Conservation (phyloP, 2,113 vertebrate genomes). For the Cynoglossus semilaevis region DNA sequence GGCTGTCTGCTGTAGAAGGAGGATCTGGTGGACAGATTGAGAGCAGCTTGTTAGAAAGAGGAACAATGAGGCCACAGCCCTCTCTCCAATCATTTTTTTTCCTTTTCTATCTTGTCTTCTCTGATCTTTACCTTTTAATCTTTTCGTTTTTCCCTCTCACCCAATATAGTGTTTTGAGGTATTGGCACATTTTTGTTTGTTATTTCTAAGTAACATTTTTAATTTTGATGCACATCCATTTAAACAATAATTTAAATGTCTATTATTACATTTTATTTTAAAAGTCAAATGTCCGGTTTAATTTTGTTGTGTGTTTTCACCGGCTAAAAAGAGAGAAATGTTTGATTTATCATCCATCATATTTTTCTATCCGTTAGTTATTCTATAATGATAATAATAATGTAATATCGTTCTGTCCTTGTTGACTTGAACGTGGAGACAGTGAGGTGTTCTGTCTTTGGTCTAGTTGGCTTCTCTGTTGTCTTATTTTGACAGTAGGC, state of each 20-base stretch:
- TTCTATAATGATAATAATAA: not conserved
- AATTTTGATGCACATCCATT: no score
- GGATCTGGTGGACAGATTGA: slow-evolving; percentile 76
- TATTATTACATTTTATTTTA: no score
- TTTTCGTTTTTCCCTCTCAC: not conserved
- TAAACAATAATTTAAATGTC: no score
- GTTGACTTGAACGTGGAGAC: slow-evolving; percentile 20
- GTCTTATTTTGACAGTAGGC: slow-evolving; percentile 59
- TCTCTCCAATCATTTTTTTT: slow-evolving; percentile 45
- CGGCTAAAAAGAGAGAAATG: no score
- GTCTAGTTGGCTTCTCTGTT: slow-evolving; percentile 30
- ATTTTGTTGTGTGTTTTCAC: no score
- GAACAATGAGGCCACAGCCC: slow-evolving; percentile 72
- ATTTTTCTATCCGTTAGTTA: no score
- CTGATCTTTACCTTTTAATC: not conserved
- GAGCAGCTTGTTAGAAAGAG: slow-evolving; percentile 75
- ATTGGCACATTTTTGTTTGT: no score
- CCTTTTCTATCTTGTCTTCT: not conserved
- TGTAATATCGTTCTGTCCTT: slow-evolving; percentile 4
- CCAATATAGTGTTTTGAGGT: not conserved
- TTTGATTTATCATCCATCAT: no score
- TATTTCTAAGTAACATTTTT: no score
- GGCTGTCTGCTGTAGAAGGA: slow-evolving; percentile 45
- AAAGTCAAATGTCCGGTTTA: no score
- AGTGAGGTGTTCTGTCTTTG: slow-evolving; percentile 27